phyloP scores from a whole-genome alignment of 2,113 vertebrate genomes.

The Tupaia chinensis region DNA sequence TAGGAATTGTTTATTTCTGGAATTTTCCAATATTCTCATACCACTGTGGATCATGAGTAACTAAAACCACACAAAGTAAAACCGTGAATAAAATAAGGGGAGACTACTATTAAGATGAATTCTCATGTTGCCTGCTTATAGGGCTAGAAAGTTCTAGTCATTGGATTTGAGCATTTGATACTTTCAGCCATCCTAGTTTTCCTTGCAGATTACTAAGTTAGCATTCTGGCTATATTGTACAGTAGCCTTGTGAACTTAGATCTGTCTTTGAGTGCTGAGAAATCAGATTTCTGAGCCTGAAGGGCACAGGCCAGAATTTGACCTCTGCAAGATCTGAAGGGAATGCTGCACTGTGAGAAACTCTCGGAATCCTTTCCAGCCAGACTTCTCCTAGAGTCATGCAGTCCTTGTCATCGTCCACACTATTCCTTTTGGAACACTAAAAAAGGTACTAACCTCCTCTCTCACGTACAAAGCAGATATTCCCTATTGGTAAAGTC shows the following conservation, averaged over 20 bases:
- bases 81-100: too few relatives aligned
- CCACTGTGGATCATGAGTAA: too few relatives aligned
- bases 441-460: neutral
- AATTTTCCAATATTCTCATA: too few relatives aligned
- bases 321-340: neutral
- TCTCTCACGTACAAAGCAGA: neutral
- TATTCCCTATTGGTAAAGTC: neutral
- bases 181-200: slow-evolving; percentile 31
- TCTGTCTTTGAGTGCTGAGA: neutral
- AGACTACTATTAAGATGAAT: neutral
- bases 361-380: neutral
- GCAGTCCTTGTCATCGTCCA: neutral
- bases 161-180: neutral
- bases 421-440: neutral
- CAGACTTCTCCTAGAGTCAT: neutral
- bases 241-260: neutral
- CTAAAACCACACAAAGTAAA: too few relatives aligned
- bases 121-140: neutral
- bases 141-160: neutral
- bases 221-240: neutral
- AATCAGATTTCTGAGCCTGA: slow-evolving; percentile 8
- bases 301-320: neutral
- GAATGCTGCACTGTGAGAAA: neutral
- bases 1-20: too few relatives aligned
- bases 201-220: slow-evolving; percentile 36